Evolutionary conservation across 2,113 vertebrate species (phyloP).

Genomic region (Aleadryas rufinucha): DNA sequence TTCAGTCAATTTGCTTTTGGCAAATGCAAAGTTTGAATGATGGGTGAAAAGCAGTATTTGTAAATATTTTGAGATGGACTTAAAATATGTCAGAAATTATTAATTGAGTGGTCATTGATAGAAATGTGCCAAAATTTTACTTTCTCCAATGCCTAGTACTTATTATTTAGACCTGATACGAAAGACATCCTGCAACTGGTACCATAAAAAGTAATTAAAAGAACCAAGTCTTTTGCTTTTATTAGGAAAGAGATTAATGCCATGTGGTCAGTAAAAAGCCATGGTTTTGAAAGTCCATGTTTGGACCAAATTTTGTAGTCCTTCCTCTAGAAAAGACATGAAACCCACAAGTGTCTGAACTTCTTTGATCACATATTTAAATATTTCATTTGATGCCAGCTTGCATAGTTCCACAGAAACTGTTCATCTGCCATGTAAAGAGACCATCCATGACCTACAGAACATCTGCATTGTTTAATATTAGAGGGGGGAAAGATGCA

Average conservation of each 20-base stretch:
- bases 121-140: background rate
- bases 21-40: background rate
- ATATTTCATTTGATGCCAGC: background rate
- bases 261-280: background rate
- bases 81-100: background rate
- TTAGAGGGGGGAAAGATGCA: background rate
- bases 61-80: background rate
- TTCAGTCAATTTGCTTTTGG: background rate
- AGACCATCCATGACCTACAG: background rate
- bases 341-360: background rate
- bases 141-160: background rate
- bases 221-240: background rate
- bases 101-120: background rate
- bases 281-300: background rate
- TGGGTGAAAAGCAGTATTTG: background rate
- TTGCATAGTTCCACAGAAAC: background rate
- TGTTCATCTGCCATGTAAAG: background rate
- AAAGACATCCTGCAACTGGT: background rate
- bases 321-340: background rate
- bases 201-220: background rate
- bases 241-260: background rate
- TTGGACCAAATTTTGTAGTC: background rate
- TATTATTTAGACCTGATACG: background rate
- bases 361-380: background rate
- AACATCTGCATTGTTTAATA: background rate